A percentile compares a stretch with the other conserved stretches of the same genome.
Conservation (phyloP, 2,113 vertebrate genomes). For the Sorex fumeus region DNA sequence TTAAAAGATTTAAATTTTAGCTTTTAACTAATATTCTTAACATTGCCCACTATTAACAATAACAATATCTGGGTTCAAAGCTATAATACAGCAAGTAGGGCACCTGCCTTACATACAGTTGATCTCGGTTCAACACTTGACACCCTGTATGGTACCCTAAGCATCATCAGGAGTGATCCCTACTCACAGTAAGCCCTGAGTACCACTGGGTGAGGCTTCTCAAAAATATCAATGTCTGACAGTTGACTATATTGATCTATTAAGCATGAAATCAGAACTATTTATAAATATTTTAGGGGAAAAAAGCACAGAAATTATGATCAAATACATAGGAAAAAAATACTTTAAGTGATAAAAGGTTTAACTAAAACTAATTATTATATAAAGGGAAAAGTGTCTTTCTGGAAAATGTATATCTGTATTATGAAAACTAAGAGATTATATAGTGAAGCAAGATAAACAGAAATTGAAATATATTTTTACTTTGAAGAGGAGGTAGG, state of each 20-base stretch:
- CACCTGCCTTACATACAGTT: no score
- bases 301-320: not conserved
- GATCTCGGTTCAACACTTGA: no score
- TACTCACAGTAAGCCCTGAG: no score
- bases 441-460: not conserved
- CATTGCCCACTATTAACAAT: not conserved
- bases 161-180: no score
- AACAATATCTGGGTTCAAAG: no score
- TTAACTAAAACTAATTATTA: not conserved
- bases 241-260: not conserved
- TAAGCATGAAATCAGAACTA: not conserved
- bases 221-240: not conserved
- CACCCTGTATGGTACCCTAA: no score
- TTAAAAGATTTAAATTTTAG: constrained; percentile 12
- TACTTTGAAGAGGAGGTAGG: not conserved
- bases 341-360: not conserved
- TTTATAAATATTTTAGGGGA: not conserved
- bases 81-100: no score
- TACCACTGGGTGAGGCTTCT: not conserved
- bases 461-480: not conserved
- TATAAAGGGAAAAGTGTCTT: not conserved
- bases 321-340: not conserved
- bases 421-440: not conserved
- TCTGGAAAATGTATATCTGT: not conserved
- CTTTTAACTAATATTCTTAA: not conserved